Percentiles rank a stretch among this genome's conserved stretches.
These are phyloP conservation scores for Channa argus DNA, from an alignment of 2,113 vertebrate genomes.

Conservation along the genomic window DNA sequence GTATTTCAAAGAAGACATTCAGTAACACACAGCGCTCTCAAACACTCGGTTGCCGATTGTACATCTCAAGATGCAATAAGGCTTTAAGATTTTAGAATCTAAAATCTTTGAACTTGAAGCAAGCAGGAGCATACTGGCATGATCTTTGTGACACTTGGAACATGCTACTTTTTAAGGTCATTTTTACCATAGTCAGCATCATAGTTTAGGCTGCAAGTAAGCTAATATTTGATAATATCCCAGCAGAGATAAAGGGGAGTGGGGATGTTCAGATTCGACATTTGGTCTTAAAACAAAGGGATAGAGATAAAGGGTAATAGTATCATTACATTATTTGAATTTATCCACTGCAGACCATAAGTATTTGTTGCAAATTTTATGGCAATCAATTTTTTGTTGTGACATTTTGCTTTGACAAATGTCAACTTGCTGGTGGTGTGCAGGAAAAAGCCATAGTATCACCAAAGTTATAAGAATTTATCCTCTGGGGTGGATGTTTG, in stretches of 20 bases:
- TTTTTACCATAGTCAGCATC: not conserved
- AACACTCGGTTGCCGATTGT: not conserved
- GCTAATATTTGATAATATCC: not conserved
- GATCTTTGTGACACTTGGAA: too few species aligned
- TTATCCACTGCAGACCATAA: not conserved
- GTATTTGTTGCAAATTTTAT: not conserved
- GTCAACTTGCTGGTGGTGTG: not conserved
- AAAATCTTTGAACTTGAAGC: too few species aligned
- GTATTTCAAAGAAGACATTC: constrained; percentile 10
- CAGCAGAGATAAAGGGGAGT: too few species aligned
- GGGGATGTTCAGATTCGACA: too few species aligned
- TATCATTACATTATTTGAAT: not conserved
- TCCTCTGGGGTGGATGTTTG: not conserved
- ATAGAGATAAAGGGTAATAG: not conserved
- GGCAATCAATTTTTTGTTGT: not conserved
- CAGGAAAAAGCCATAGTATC: not conserved
- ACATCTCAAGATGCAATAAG: too few species aligned
- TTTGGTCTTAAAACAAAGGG: not conserved
- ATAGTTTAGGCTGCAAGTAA: too few species aligned
- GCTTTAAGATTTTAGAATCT: too few species aligned
- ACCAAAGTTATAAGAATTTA: not conserved
- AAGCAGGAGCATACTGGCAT: too few species aligned
- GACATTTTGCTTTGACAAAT: not conserved
- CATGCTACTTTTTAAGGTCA: too few species aligned
- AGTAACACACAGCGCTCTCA: constrained; percentile 6